Evolutionary conservation across 2,113 vertebrate genomes (phyloP), one percentile per base, ranked within the genome.

Genomic region (Neogobius melanostomus): DNA sequence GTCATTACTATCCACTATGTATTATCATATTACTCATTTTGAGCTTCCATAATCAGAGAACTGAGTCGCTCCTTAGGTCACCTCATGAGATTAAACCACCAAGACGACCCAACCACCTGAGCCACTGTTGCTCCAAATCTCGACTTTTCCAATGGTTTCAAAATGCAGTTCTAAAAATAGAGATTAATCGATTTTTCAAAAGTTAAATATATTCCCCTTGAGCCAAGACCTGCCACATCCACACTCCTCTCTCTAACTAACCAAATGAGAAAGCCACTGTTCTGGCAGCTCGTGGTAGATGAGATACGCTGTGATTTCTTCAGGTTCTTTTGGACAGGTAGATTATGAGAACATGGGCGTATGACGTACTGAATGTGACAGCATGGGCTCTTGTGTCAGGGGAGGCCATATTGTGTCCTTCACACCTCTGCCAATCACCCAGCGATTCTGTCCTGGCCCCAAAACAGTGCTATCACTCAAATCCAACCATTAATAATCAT

Each of bases 341-440:
- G 16, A 47, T 5, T 60, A 50, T 59, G 28, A 65, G 52, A 42
- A 14, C 44, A 66, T 21, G 17, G 73, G 53, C 12, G 59, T 62
- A 1, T 61, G 54, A 70, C 56, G 60, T 42, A 42, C 49, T 15
- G n/a, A 66, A 59, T 61, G 17, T 49, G 68, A 36, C 44, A 62
- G 46, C 56, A 7, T 52, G 62, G 45, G 43, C 49, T 48, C 50
- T n/a, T 21, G 70, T 67, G 1, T 46, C 65, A 64, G 28, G 52
- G 68, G 48, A 68, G 61, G 52, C 61, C 17, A 57, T 36, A 48
- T 68, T 77, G 63, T 21, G 10, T 16, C 15, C 14, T 43, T 80
- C 51, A 71, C 73, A 72, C 65, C 46, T 48, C 15, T 49, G 60
- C 68, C 73, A 79, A 48, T 71, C 73, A 80, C 8, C 11, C 15